These are phyloP conservation scores for Episyrphus balteatus DNA, from an alignment of 1,140 invertebrate genomes.

Conservation along the genomic window DNA sequence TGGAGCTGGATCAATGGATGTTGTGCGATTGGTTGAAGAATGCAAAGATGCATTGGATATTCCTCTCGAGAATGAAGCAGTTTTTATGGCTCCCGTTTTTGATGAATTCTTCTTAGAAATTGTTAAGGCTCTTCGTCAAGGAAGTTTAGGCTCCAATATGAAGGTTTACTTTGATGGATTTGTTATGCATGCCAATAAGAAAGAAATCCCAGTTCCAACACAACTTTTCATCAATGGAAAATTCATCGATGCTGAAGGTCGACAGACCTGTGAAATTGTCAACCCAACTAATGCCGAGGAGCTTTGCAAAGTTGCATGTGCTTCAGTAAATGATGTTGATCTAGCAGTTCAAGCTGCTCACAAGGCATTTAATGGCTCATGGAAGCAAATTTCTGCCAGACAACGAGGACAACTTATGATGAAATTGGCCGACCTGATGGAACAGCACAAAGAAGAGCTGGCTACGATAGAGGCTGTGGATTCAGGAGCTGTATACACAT, in stretches of 20 bases:
- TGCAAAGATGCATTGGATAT: constrained; percentile 71
- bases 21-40: constrained; percentile 87
- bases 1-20: constrained; percentile 93
- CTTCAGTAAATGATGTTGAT: constrained; percentile 70
- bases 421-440: constrained; percentile 87
- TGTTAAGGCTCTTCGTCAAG: constrained; percentile 19
- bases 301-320: constrained; percentile 69
- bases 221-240: constrained; percentile 87
- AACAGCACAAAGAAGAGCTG: constrained; percentile 84
- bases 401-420: constrained; percentile 66
- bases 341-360: constrained; percentile 76
- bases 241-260: constrained; percentile 68
- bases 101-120: constrained; percentile 56
- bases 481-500: constrained; percentile 89
- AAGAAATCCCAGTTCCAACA: constrained; percentile 70
- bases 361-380: constrained; percentile 77
- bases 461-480: constrained; percentile 88
- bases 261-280: constrained; percentile 53
- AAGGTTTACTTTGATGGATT: constrained; percentile 59
- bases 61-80: constrained; percentile 71
- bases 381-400: constrained; percentile 76
- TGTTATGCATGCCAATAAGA: constrained; percentile 69
- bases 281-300: constrained; percentile 80
- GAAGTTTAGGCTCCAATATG: constrained; percentile 5
- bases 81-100: constrained; percentile 88